Conservation (phyloP, 2,113 vertebrate species). For the Himantopus leucocephalus region DNA sequence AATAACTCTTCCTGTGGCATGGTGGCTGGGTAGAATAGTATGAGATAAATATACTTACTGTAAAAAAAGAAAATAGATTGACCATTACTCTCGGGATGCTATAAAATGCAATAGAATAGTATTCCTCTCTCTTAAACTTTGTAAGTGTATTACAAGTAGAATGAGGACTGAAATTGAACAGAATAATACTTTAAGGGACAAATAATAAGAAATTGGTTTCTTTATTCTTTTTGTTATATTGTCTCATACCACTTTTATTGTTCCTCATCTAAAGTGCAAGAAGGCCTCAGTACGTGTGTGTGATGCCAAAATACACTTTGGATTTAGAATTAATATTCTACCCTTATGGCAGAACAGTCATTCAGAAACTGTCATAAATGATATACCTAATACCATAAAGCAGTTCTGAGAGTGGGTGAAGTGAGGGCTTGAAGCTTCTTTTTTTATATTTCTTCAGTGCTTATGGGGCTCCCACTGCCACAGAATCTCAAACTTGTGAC, state of each 20-base stretch:
- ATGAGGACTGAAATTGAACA: not conserved
- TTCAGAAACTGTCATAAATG: not conserved
- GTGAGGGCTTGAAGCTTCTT: not conserved
- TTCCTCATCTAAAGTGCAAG: not conserved
- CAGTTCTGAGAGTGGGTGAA: not conserved
- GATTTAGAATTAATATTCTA: conserved; percentile 9
- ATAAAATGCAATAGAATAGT: not conserved
- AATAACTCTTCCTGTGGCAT: not conserved
- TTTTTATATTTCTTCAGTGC: not conserved
- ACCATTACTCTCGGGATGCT: not conserved
- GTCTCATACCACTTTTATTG: not conserved
- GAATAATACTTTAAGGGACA: not conserved
- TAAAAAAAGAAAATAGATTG: not conserved
- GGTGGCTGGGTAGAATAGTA: not conserved
- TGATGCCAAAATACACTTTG: not conserved
- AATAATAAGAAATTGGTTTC: not conserved
- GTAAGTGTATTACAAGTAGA: not conserved
- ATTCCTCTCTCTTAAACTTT: not conserved
- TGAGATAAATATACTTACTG: not conserved
- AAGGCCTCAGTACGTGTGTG: not conserved
- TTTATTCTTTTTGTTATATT: not conserved
- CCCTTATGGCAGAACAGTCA: not conserved
- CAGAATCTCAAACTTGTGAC: not conserved
- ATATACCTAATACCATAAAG: not conserved
- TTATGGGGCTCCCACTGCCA: not conserved